Evolutionary conservation across 2,888 invertebrate genomes (phyloP), one percentile per base, ranked within the genome.

Genomic region (Mesorhabditis sp.): DNA sequence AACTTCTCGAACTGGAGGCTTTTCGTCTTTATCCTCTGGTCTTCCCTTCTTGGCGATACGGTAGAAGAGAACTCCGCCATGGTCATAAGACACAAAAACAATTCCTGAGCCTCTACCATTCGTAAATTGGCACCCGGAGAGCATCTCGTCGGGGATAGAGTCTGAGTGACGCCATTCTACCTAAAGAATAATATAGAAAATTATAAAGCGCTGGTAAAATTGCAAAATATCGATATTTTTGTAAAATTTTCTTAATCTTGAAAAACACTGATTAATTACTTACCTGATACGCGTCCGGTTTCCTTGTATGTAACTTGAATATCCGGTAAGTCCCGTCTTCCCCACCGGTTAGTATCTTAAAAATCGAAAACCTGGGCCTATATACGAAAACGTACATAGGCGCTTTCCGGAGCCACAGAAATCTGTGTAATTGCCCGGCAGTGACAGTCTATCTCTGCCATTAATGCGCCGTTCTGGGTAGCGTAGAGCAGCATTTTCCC

Each of bases 321-420:
- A 85, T 76, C 4, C 77, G 67, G 10, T 82, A 76, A 13, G 72
- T 75, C 3, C 77, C 74, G 68, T 85, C 85, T 71, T 83, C 82
- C 4, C 80, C 74, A 6, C 77, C 76, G 0, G 80, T 77, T 61
- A 84, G 65, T 10, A 83, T 67, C 78, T 79, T 45, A 43, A 73
- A 67, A 10, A 65, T 43, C 65, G 42, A 7, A n/a, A 65, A 28
- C n/a, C 7, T 28, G 42, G 5, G 65, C n/a, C 2, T 45, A 10
- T 4, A 65, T 7, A 45, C 4, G 13, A 50, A n/a, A 15, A 45
- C 68, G 67, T 65, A 79, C 78, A 66, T 84, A 84, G 5, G 84
- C 84, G 50, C 83, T 84, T 69, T 84, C 84, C 1, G 84, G 83
- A n/a, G 84, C 84, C 4, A 85, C 84, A 0, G 82, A 75, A 41